Evolutionary conservation across 1,140 invertebrate species (phyloP).

Genomic region (Apolygus lucorum): DNA sequence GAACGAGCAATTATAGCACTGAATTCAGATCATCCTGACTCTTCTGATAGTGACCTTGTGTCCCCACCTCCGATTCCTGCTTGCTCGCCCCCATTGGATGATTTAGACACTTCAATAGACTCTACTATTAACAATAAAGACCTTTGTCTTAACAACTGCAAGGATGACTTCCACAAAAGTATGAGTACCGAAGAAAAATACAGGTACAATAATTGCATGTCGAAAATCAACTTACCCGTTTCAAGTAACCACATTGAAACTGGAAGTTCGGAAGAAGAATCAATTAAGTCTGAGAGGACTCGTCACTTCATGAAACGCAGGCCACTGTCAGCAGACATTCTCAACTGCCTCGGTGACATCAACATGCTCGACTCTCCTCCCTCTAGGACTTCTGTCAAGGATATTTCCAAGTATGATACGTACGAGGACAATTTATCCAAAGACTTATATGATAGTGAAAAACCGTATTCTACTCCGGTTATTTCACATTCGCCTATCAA

Average conservation of each 20-base stretch:
- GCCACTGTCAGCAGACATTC: conserved; percentile 55
- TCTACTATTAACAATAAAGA: conserved; percentile 28
- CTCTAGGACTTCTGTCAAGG: conserved; percentile 42
- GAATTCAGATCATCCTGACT: conserved; percentile 57
- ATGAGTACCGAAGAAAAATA: neutral
- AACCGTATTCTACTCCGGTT: neutral
- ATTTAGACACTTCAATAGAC: conserved; percentile 45
- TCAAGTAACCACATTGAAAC: conserved; percentile 16
- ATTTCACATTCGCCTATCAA: neutral
- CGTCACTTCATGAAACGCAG: conserved; percentile 53
- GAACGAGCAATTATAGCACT: conserved; percentile 30
- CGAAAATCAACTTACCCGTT: neutral
- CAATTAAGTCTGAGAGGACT: conserved; percentile 30
- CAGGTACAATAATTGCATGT: neutral
- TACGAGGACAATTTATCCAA: neutral
- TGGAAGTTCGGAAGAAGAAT: conserved; percentile 35
- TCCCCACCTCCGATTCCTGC: conserved; percentile 72
- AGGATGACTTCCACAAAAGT: conserved; percentile 12
- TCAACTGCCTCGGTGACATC: conserved; percentile 42
- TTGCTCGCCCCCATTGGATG: conserved; percentile 60
- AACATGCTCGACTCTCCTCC: conserved; percentile 39
- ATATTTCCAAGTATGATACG: neutral
- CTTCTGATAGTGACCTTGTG: conserved; percentile 71
- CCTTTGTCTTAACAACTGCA: conserved; percentile 2
- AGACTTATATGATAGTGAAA: neutral